Conservation (phyloP, 2,888 invertebrate genomes). For the Parapristionchus giblindavisi region DNA sequence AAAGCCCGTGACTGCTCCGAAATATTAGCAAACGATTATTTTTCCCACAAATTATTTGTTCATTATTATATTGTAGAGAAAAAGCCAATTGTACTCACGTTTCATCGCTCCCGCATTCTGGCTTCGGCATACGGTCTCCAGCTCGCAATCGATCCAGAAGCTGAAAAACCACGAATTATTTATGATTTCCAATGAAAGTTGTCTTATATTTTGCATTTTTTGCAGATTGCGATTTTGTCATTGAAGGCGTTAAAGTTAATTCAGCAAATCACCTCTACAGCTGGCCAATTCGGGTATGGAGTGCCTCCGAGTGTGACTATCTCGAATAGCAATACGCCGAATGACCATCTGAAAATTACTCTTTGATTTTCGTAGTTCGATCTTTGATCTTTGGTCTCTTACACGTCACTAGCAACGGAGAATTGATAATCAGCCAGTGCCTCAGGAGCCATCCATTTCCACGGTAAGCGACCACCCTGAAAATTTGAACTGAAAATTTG, state of each 20-base stretch:
- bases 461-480: constrained; percentile 20
- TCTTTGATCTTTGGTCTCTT: not conserved
- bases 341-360: constrained; percentile 16
- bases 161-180: not conserved
- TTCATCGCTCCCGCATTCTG: not conserved
- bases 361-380: not conserved
- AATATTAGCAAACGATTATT: too few species aligned
- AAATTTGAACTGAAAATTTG: not conserved
- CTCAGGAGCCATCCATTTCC: constrained; percentile 29
- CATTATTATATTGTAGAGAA: not conserved
- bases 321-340: constrained; percentile 25
- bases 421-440: constrained; percentile 5
- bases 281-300: constrained; percentile 21
- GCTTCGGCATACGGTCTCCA: constrained; percentile 11
- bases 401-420: constrained; percentile 23
- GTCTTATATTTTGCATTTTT: not conserved
- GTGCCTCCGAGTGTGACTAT: constrained; percentile 16
- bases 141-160: not conserved
- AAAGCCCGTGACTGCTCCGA: too few species aligned
- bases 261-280: not conserved
- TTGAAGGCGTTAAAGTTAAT: not conserved
- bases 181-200: not conserved
- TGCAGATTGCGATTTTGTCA: not conserved
- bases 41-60: too few species aligned
- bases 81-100: not conserved